Conservation (phyloP, 1,140 invertebrate species). For the Nasonia giraulti region DNA sequence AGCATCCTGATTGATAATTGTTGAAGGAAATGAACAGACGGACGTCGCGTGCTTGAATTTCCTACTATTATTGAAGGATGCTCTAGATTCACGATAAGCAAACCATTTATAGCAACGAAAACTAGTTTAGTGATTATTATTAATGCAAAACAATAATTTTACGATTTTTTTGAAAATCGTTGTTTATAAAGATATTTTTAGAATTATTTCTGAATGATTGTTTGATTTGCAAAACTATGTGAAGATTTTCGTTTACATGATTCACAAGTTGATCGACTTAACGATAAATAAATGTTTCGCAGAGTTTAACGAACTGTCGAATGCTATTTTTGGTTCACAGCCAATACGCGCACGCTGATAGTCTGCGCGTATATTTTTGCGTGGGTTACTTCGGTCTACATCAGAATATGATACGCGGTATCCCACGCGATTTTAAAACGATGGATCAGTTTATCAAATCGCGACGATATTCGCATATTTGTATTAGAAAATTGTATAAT, state of each 20-base stretch:
- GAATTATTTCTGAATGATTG: too few species aligned
- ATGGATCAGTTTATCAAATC: too few species aligned
- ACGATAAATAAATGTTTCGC: background rate
- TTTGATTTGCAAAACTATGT: too few species aligned
- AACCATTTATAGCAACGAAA: background rate
- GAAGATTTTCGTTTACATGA: too few species aligned
- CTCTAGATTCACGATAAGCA: constrained; percentile 4
- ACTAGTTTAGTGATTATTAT: background rate
- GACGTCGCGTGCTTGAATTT: constrained; percentile 2
- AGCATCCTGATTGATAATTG: constrained; percentile 29
- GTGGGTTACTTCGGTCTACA: background rate
- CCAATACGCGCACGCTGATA: background rate
- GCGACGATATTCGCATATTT: too few species aligned
- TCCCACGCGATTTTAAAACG: background rate
- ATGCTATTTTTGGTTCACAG: background rate
- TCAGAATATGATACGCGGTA: too few species aligned
- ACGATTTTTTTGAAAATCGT: too few species aligned
- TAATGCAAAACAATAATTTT: too few species aligned
- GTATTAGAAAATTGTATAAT: too few species aligned
- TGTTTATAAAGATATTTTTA: too few species aligned
- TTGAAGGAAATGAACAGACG: constrained; percentile 8
- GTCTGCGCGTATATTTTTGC: background rate
- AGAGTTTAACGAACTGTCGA: background rate
- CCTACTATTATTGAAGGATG: background rate
- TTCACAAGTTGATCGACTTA: background rate